Conservation (phyloP, 2,113 vertebrate species). For the Sus scrofa region DNA sequence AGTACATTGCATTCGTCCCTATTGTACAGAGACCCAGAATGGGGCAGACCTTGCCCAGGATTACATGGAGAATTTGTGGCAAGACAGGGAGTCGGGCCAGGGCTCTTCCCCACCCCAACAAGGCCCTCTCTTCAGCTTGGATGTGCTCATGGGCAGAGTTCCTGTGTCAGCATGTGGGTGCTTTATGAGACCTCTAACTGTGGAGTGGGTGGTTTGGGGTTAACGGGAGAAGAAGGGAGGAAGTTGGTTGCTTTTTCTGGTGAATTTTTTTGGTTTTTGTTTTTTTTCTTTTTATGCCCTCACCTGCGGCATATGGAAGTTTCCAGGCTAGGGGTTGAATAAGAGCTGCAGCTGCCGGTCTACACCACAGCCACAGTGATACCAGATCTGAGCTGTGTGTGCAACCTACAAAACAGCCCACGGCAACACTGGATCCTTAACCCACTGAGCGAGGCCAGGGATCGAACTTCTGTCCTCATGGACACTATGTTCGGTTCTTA, state of each 20-base stretch:
- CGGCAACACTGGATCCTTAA: too few species aligned
- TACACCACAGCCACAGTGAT: too few species aligned
- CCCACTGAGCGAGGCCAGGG: too few species aligned
- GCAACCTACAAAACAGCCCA: too few species aligned
- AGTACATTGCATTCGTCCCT: neutral
- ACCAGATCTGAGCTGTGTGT: too few species aligned
- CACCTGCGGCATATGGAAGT: too few species aligned
- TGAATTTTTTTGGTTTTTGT: neutral
- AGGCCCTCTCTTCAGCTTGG: neutral
- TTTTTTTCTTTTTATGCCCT: too few species aligned
- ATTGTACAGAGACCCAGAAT: neutral
- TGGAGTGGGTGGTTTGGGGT: neutral
- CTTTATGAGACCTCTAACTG: neutral
- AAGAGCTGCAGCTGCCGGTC: too few species aligned
- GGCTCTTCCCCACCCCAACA: neutral
- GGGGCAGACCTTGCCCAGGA: neutral
- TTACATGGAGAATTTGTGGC: neutral
- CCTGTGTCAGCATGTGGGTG: fast-evolving
- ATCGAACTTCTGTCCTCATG: too few species aligned
- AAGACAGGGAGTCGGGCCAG: neutral
- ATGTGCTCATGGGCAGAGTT: neutral
- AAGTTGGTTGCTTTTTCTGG: neutral
- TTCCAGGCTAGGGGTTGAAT: too few species aligned
- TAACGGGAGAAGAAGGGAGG: neutral
- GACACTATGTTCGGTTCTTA: too few species aligned